Percentiles rank a stretch among this genome's conserved stretches.
phyloP scores from a whole-genome alignment of 2,888 invertebrate species.

The Drosophila aldrichi region DNA sequence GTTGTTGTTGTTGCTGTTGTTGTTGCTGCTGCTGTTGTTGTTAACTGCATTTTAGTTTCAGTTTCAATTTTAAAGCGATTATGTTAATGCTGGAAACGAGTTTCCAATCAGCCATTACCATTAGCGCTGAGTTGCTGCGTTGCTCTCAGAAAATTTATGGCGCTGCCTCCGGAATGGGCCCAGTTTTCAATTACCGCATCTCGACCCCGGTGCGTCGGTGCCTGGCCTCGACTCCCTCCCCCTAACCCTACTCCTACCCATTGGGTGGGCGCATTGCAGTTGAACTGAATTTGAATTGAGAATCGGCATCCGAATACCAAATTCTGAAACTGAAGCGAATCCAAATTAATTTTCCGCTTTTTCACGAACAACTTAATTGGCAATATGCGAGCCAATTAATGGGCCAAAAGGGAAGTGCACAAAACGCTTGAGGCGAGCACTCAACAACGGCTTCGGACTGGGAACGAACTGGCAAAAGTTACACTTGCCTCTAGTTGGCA shows the following conservation, averaged over 20 bases:
- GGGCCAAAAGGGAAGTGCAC: constrained; percentile 43
- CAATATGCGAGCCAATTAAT: constrained; percentile 77
- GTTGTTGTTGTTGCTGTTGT: constrained; percentile 21
- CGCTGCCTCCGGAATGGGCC: constrained; percentile 60
- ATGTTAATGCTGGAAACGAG: constrained; percentile 76
- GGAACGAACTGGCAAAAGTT: constrained; percentile 44
- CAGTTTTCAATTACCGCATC: constrained; percentile 71
- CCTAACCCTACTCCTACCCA: background rate
- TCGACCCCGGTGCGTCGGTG: constrained; percentile 42
- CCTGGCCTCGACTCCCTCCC: constrained; percentile 10
- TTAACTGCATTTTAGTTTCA: constrained; percentile 75
- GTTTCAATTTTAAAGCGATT: constrained; percentile 80
- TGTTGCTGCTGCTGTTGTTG: constrained; percentile 56
- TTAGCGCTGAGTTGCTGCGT: constrained; percentile 52
- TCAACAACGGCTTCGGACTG: constrained; percentile 1
- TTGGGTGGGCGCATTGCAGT: background rate
- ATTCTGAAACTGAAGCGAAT: constrained; percentile 54
- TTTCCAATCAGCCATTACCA: constrained; percentile 77
- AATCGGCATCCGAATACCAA: constrained; percentile 34
- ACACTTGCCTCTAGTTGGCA: constrained; percentile 56
- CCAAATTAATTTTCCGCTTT: constrained; percentile 76
- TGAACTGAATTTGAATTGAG: constrained; percentile 34
- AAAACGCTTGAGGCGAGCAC: constrained; percentile 46
- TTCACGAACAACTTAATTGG: constrained; percentile 71
- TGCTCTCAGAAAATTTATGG: constrained; percentile 66